Base-by-base conservation (phyloP, 2,888 invertebrate species). In the Acholoe squamosa region DNA sequence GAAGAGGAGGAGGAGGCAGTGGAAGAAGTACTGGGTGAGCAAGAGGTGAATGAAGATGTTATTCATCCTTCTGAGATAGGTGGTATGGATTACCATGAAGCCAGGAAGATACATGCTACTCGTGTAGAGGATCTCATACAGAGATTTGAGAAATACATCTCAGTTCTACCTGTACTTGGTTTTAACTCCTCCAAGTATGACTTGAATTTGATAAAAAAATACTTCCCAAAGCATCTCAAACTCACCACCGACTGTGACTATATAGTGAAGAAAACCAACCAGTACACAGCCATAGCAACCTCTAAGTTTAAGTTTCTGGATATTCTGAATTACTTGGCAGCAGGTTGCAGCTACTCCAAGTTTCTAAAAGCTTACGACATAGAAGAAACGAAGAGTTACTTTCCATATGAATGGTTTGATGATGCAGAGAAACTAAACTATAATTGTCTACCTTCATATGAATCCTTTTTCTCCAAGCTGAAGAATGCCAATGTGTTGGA, bases 401-500 rank as follows among this genome's bases (percentile, higher is more conserved):
- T 89, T 33, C 89, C 89, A 0, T 89, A 89, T 33, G 89, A 89
- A 33, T 89, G 76, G 71, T 43, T 89, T 19, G 89, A 89, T 76
- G 43, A 61, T 31, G 34, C 71, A 5, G 89, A 33, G 25, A 89
- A 52, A 89, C 33, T 89, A n/a, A 67, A 89, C 7, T 12, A 34
- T 1, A 22, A n/a, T 22, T 3, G 14, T 71, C 89, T 89, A 0
- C 89, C 89, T 19, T 76, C 89, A 22, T 61, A 34, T 22, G 71
- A 61, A n/a, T 25, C 67, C 14, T 89, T 89, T 71, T 71, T 71
- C 34, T 71, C 34, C 1, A 71, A 61, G 5, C 34, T 89, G 1
- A 89, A 89, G 67, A 31, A 43, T 14, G 43, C 7, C 34, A 61
- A 43, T 19, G 67, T 71, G 16, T 22, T 52, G 25, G 14, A 89